Conservation (phyloP, 2,113 vertebrate species). For the Ammodytes dubius region DNA sequence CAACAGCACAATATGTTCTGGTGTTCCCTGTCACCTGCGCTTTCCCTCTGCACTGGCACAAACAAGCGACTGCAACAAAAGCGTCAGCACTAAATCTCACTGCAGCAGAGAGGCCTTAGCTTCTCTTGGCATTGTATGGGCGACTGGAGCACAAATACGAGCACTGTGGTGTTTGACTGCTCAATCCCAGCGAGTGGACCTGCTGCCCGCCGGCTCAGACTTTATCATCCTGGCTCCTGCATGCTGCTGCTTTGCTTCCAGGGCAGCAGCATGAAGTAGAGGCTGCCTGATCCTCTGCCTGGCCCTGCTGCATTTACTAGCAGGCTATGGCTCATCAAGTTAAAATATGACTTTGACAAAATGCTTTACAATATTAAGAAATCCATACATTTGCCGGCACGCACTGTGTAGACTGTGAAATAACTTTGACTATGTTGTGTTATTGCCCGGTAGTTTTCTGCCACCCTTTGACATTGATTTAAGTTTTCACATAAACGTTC, state of each 20-base stretch:
- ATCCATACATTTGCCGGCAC: conserved; percentile 28
- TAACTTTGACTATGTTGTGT: conserved; percentile 8
- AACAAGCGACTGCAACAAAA: conserved; percentile 16
- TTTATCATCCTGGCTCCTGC: conserved; percentile 48
- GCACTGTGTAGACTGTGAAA: conserved; percentile 12
- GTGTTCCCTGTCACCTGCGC: conserved; percentile 17
- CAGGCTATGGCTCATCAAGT: conserved; percentile 52
- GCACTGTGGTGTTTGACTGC: conserved; percentile 44
- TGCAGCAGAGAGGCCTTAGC: conserved; percentile 19
- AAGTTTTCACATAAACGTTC: not conserved
- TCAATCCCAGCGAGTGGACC: conserved; percentile 28
- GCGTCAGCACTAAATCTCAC: conserved; percentile 19
- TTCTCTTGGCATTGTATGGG: conserved; percentile 10
- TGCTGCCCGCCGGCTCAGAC: conserved; percentile 57
- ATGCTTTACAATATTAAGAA: conserved; percentile 44
- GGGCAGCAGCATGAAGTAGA: conserved; percentile 6
- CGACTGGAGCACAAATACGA: conserved; percentile 37
- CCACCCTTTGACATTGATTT: conserved; percentile 8
- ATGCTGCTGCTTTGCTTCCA: conserved; percentile 22
- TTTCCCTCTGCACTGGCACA: conserved; percentile 5
- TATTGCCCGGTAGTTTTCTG: not conserved
- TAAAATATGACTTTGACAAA: conserved; percentile 50
- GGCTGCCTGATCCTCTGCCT: conserved; percentile 32
- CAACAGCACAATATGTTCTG: not conserved
- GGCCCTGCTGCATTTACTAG: conserved; percentile 31